Evolutionary conservation across 2,797 vertebrate genomes (phyloP), one percentile per base, ranked within the genome.

Genomic region (Hypotaenidia okinawae): DNA sequence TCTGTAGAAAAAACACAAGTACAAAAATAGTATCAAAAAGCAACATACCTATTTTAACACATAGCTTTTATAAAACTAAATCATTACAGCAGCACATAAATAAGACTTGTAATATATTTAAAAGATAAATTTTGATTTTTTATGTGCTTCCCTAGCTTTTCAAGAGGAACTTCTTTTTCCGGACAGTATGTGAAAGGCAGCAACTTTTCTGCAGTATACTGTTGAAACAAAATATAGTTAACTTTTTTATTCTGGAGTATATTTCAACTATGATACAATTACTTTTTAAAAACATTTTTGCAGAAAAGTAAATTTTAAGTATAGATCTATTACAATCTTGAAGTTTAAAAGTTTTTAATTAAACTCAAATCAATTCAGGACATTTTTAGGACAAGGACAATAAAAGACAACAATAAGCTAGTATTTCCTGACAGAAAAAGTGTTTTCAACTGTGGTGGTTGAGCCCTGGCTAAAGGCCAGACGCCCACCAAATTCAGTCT

Each of bases 1-100:
- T 98, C 97, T 99, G 98, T 94, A 98, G 98, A 98, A 98, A 98
- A 98, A 98, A 98, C 97, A 98, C 90, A 98, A 97, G 97, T 95
- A 98, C 97, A 97, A 98, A 98, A 98, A 98, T 88, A 95, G 97
- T 96, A 98, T 97, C 96, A 98, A 97, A 95, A 97, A 95, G 91
- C 94, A 94, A 97, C 88, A 84, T 28, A 97, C 14, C 43, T 95
- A 16, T 78, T 95, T 95, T 92, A 27, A 90, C 69, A 55, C 49
- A 68, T 17, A 21, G 45, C 17, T 25, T 51, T 72, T 52, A 73
- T 73, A 90, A 91, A 90, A 52, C 10, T 43, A 18, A 84, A 55
- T 13, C 0, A 15, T 79, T 72, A 68, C 4, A 93, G 45, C 5
- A 59, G 25, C 47, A 78, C 33, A 83, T 68, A 87, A 84, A 35